phyloP scores from a whole-genome alignment of 2,797 vertebrate species.

The Melanotaenia boesemani region DNA sequence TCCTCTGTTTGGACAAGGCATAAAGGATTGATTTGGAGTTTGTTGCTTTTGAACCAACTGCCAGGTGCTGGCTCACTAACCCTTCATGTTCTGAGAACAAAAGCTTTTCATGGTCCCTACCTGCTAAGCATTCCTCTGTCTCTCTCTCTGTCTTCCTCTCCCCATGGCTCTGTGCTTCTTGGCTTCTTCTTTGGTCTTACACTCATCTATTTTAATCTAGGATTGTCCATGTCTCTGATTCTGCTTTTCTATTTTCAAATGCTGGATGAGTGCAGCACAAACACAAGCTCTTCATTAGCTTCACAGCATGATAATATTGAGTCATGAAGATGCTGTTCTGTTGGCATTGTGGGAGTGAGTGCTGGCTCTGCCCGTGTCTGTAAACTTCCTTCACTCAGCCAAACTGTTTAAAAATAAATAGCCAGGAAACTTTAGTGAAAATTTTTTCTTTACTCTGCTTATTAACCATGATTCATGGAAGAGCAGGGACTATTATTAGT shows the following conservation, averaged over 20 bases:
- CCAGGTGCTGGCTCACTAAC: slow-evolving; percentile 75
- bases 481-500: slow-evolving; percentile 38
- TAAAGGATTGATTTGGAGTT: slow-evolving; percentile 82
- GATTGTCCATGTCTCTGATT: slow-evolving; percentile 51
- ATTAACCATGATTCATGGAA: slow-evolving; percentile 52
- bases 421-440: slow-evolving; percentile 34
- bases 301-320: slow-evolving; percentile 42
- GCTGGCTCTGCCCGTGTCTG: slow-evolving; percentile 3
- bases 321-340: slow-evolving; percentile 43
- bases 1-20: slow-evolving; percentile 70
- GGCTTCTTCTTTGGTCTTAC: slow-evolving; percentile 56
- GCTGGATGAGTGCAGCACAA: slow-evolving; percentile 40
- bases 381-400: slow-evolving; percentile 38
- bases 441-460: slow-evolving; percentile 23
- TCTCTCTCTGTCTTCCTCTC: slow-evolving; percentile 40
- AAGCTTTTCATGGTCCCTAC: slow-evolving; percentile 71
- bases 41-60: slow-evolving; percentile 77
- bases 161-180: slow-evolving; percentile 37
- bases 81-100: slow-evolving; percentile 67
- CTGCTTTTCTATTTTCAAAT: slow-evolving; percentile 53
- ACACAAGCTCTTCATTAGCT: slow-evolving; percentile 50
- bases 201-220: slow-evolving; percentile 65
- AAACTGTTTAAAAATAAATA: slow-evolving; percentile 52
- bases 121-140: slow-evolving; percentile 55
- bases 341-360: slow-evolving; percentile 18